A percentile compares a stretch with the other conserved stretches of the same genome.
These are phyloP conservation scores for Montipora capricornis DNA, from an alignment of 64 coral and sea anemone genomes.

Conservation along the genomic window DNA sequence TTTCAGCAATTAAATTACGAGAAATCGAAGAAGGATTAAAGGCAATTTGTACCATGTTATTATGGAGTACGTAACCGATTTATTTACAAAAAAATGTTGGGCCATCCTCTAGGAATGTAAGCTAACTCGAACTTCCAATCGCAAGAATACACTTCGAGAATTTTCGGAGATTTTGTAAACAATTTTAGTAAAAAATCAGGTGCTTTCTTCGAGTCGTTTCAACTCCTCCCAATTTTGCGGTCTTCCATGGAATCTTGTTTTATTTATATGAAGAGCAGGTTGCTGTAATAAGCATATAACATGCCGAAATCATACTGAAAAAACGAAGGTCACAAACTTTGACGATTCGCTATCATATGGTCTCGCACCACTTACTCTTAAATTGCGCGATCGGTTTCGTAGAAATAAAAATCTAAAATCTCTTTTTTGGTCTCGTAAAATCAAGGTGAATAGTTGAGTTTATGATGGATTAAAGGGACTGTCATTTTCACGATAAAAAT, in stretches of 20 bases:
- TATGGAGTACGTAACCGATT: constrained; percentile 20
- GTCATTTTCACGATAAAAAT: constrained; percentile 62
- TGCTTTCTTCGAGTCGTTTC: constrained; percentile 42
- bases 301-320: constrained; percentile 36
- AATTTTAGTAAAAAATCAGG: constrained; percentile 5
- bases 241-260: constrained; percentile 48
- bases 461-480: constrained; percentile 42
- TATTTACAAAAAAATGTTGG: constrained; percentile 30
- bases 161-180: constrained; percentile 6
- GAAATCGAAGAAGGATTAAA: constrained; percentile 14
- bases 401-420: neutral
- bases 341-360: neutral
- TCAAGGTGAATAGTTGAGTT: constrained; percentile 46
- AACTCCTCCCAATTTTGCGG: constrained; percentile 60
- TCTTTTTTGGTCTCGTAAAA: neutral
- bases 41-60: constrained; percentile 36
- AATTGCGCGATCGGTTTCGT: neutral
- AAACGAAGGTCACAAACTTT: neutral
- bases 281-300: constrained; percentile 30
- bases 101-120: constrained; percentile 14
- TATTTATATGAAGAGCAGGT: constrained; percentile 45
- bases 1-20: neutral
- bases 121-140: no score
- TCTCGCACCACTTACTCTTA: neutral
- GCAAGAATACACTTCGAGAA: neutral